A percentile compares a stretch with the other conserved stretches of the same genome.
phyloP scores from a whole-genome alignment of 1,140 invertebrate species.

The Drosophila varians region DNA sequence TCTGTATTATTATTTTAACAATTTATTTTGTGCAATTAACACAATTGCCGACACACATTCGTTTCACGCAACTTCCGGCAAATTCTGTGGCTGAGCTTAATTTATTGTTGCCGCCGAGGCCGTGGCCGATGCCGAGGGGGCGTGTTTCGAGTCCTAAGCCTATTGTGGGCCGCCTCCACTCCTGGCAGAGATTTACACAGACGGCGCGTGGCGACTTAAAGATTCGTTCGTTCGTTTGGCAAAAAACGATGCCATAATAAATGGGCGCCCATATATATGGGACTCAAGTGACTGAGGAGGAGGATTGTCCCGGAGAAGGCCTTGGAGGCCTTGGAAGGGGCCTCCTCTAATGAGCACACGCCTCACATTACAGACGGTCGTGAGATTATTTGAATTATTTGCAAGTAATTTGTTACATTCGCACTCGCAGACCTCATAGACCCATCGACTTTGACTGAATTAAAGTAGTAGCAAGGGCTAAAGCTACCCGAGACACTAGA shows the following conservation, averaged over 20 bases:
- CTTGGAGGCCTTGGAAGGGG: background rate
- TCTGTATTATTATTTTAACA: conserved; percentile 78
- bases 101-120: conserved; percentile 57
- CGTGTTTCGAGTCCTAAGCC: conserved; percentile 44
- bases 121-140: no score
- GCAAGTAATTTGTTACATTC: conserved; percentile 78
- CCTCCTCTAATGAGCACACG: conserved; percentile 69
- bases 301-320: conserved; percentile 32
- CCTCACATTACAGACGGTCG: conserved; percentile 55
- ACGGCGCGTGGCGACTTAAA: conserved; percentile 72
- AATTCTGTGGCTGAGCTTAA: conserved; percentile 72
- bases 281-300: conserved; percentile 32
- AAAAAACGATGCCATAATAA: conserved; percentile 75
- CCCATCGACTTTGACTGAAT: conserved; percentile 34
- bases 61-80: conserved; percentile 71
- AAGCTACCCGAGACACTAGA: conserved; percentile 29
- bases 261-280: conserved; percentile 53
- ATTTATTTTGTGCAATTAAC: conserved; percentile 81
- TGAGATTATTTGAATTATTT: conserved; percentile 80
- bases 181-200: conserved; percentile 64
- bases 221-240: conserved; percentile 61
- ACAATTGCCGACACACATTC: conserved; percentile 81
- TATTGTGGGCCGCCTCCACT: conserved; percentile 17
- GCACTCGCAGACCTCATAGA: conserved; percentile 51
- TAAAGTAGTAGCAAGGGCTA: conserved; percentile 15